Conservation (phyloP, 2,113 vertebrate genomes). For the Chiloscyllium plagiosum region DNA sequence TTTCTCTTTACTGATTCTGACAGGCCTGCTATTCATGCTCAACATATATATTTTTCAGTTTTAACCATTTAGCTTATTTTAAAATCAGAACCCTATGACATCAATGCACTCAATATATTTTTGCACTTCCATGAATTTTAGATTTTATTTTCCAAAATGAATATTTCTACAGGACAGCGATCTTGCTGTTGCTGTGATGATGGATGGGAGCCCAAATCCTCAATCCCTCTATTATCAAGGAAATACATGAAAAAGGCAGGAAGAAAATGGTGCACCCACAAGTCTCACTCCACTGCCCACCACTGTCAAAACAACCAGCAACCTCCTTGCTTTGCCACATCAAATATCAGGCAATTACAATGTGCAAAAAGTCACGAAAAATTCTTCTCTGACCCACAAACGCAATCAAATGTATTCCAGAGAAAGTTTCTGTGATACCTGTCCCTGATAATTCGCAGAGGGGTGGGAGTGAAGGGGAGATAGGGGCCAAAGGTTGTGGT, state of each 20-base stretch:
- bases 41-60: neutral
- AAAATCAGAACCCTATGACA: neutral
- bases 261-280: too few species aligned
- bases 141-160: neutral
- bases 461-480: too few species aligned
- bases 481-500: too few species aligned
- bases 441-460: neutral
- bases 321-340: neutral
- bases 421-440: neutral
- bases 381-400: neutral
- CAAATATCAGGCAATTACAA: neutral
- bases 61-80: neutral
- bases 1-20: neutral
- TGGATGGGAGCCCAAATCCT: neutral
- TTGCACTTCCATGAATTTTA: neutral
- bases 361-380: neutral
- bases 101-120: neutral
- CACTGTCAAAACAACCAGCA: neutral
- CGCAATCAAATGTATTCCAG: neutral
- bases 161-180: neutral
- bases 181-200: neutral
- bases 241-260: neutral
- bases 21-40: neutral
- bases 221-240: neutral
- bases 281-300: neutral